Percentiles rank a stretch among this genome's conserved stretches.
phyloP scores from a whole-genome alignment of 2,888 invertebrate species.

The Brenthis ino region DNA sequence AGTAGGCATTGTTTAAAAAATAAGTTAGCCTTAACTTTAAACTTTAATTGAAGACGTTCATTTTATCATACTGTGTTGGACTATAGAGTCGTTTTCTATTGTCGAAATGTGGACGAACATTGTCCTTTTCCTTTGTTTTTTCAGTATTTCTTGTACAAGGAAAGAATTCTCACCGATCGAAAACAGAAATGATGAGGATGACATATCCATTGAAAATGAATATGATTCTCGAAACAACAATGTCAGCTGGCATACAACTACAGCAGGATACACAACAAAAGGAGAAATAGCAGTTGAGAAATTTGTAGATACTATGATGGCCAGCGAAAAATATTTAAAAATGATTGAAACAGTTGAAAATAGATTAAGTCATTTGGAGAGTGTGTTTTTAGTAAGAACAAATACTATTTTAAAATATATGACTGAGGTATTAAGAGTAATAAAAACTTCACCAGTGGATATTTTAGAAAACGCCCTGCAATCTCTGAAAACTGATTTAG shows the following conservation, averaged over 20 bases:
- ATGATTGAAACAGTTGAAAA: conserved; percentile 63
- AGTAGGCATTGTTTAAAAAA: conserved; percentile 39
- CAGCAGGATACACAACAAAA: conserved; percentile 40
- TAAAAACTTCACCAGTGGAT: conserved; percentile 49
- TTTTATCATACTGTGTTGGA: conserved; percentile 29
- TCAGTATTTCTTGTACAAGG: conserved; percentile 18
- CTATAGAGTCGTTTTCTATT: conserved; percentile 31
- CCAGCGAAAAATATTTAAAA: conserved; percentile 65
- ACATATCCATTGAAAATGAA: conserved; percentile 9
- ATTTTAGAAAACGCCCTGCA: conserved; percentile 48
- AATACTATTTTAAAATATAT: conserved; percentile 63
- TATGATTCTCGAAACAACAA: conserved; percentile 26
- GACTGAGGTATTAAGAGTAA: conserved; percentile 55
- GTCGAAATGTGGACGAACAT: conserved; percentile 25
- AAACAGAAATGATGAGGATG: conserved; percentile 23
- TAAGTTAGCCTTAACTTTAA: conserved; percentile 34
- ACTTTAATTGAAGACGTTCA: conserved; percentile 31
- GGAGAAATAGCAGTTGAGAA: conserved; percentile 63
- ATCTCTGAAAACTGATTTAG: conserved; percentile 53
- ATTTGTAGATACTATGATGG: conserved; percentile 66
- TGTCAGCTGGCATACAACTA: conserved; percentile 41
- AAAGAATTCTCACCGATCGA: conserved; percentile 15
- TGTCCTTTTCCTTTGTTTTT: conserved; percentile 25
- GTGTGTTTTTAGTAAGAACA: conserved; percentile 59
- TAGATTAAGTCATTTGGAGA: conserved; percentile 61